Evolutionary conservation across 2,113 vertebrate species (phyloP).

Genomic region (Acrocephalus kingi): DNA sequence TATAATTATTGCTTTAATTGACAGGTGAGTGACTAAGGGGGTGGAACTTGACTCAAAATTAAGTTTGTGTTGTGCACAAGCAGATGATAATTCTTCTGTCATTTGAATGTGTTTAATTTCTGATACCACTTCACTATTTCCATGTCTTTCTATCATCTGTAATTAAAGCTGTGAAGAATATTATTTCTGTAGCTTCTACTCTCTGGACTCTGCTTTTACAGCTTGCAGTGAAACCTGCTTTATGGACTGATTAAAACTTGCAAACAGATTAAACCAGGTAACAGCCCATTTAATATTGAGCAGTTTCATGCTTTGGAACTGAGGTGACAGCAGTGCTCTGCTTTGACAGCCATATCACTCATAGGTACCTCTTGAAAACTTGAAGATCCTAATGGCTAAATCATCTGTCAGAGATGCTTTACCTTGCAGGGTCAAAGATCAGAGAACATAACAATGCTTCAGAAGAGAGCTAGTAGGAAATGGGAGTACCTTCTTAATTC

Average conservation of each 20-base stretch:
- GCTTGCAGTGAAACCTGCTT: neutral
- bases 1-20: constrained; percentile 99
- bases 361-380: neutral
- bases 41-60: constrained; percentile 2
- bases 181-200: neutral
- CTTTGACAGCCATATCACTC: accelerated
- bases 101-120: neutral
- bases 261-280: neutral
- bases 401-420: neutral
- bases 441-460: neutral
- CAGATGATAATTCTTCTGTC: neutral
- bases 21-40: constrained; percentile 82
- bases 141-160: neutral
- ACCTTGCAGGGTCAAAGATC: neutral
- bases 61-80: neutral
- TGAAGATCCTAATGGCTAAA: neutral
- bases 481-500: neutral
- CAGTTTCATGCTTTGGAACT: neutral
- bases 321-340: neutral
- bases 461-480: neutral
- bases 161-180: neutral
- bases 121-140: neutral
- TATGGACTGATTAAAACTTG: neutral
- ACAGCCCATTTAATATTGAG: neutral
- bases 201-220: neutral